Conservation (phyloP, 53 echinoderm and acorn worm species). For the Zoroaster sp. region DNA sequence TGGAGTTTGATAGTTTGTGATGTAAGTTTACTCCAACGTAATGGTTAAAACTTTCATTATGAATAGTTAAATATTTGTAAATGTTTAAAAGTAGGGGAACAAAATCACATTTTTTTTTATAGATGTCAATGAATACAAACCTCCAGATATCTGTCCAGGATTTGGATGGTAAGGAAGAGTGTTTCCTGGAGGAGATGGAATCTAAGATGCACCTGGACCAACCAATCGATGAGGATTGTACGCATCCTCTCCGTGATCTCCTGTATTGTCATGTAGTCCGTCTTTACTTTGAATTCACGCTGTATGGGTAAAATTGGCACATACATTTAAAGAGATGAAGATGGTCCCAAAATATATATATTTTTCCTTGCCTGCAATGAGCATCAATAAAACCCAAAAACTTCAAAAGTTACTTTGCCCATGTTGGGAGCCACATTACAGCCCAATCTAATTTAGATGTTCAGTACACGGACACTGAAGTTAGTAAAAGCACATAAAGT, state of each 20-base stretch:
- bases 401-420: neutral
- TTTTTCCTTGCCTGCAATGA: too few relatives aligned
- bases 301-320: slow-evolving; percentile 8
- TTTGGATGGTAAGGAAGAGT: slow-evolving; percentile 88
- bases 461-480: too few relatives aligned
- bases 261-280: slow-evolving; percentile 76
- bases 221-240: slow-evolving; percentile 89
- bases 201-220: slow-evolving; percentile 92
- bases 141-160: slow-evolving; percentile 88
- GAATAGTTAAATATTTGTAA: too few relatives aligned
- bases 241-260: slow-evolving; percentile 82
- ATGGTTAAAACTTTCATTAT: too few relatives aligned
- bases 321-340: neutral
- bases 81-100: too few relatives aligned
- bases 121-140: too few relatives aligned
- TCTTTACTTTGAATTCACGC: slow-evolving; percentile 68
- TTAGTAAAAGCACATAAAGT: too few relatives aligned
- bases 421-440: neutral
- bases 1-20: too few relatives aligned
- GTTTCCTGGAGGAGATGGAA: slow-evolving; percentile 97
- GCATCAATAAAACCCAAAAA: neutral
- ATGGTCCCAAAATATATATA: too few relatives aligned
- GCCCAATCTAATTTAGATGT: neutral
- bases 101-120: too few relatives aligned
- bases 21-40: too few relatives aligned